A percentile compares a stretch with the other conserved stretches of the same genome.
Conservation (phyloP, 2,113 vertebrate genomes). For the Gadus chalcogrammus region DNA sequence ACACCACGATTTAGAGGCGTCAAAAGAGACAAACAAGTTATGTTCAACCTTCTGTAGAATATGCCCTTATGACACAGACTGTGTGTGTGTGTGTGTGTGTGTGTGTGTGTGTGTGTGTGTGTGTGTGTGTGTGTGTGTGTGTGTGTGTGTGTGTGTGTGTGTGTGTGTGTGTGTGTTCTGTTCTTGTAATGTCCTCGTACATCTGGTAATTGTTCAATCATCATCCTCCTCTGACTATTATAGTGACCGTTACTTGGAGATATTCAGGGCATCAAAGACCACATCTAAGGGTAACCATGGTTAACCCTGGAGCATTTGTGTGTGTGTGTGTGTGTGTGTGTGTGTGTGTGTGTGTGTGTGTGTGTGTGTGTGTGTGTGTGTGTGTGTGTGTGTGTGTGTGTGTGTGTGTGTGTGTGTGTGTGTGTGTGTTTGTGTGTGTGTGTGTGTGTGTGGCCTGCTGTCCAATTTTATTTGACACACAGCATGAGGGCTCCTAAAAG, state of each 20-base stretch:
- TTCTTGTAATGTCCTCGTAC: too few relatives aligned
- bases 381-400: too few relatives aligned
- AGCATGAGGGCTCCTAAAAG: conserved; percentile 19
- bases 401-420: too few relatives aligned
- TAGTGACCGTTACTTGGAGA: not conserved
- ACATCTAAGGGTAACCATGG: conserved; percentile 62
- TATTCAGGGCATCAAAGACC: conserved; percentile 26
- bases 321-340: conserved; percentile 39
- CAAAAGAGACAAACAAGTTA: not conserved
- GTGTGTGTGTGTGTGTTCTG: too few relatives aligned
- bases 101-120: too few relatives aligned
- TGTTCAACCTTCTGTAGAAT: not conserved
- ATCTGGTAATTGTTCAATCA: too few relatives aligned
- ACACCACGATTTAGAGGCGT: not conserved
- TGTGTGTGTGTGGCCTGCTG: conserved; percentile 33
- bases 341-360: conserved; percentile 17
- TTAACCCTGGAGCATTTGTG: conserved; percentile 42
- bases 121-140: too few relatives aligned
- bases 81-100: conserved; percentile 1
- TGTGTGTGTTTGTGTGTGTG: too few relatives aligned
- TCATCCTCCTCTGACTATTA: too few relatives aligned
- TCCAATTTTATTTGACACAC: conserved; percentile 53
- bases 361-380: not conserved
- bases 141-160: too few relatives aligned
- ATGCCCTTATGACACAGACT: not conserved